Evolutionary conservation across 2,888 invertebrate genomes (phyloP).

Genomic region (Hypolimnas misippus): DNA sequence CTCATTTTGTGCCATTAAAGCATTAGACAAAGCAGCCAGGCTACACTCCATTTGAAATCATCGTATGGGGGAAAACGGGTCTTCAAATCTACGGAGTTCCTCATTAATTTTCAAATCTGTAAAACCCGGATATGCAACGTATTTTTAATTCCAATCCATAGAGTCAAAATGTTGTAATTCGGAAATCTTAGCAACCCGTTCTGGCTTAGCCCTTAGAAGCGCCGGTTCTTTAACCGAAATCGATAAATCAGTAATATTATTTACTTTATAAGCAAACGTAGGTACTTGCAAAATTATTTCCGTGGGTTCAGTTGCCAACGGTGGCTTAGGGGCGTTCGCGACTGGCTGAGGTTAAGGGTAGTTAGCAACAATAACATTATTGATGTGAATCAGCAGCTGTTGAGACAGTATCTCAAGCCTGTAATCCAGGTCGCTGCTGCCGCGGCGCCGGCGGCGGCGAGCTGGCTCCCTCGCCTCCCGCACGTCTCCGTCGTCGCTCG

Average conservation of each 20-base stretch:
- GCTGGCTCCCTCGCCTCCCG: too few species aligned
- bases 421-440: constrained; percentile 15
- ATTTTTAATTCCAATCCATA: constrained; percentile 37
- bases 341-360: background rate
- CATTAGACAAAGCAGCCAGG: constrained; percentile 39
- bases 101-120: constrained; percentile 39
- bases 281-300: background rate
- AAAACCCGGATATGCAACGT: constrained; percentile 37
- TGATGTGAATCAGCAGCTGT: constrained; percentile 36
- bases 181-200: constrained; percentile 25
- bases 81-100: constrained; percentile 31
- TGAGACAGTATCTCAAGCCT: constrained; percentile 34
- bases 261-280: background rate
- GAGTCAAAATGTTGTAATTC: constrained; percentile 29
- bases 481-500: too few species aligned
- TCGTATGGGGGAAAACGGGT: constrained; percentile 8
- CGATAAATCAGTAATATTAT: constrained; percentile 15
- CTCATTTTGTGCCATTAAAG: constrained; percentile 38
- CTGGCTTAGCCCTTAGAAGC: constrained; percentile 14
- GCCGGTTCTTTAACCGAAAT: constrained; percentile 22
- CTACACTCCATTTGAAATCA: constrained; percentile 38
- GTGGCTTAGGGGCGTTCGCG: background rate
- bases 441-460: background rate
- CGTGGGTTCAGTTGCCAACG: too few species aligned
- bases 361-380: constrained; percentile 19